These are phyloP conservation scores for Dexiosoma caninum DNA, from an alignment of 2,888 invertebrate genomes.

Conservation along the genomic window DNA sequence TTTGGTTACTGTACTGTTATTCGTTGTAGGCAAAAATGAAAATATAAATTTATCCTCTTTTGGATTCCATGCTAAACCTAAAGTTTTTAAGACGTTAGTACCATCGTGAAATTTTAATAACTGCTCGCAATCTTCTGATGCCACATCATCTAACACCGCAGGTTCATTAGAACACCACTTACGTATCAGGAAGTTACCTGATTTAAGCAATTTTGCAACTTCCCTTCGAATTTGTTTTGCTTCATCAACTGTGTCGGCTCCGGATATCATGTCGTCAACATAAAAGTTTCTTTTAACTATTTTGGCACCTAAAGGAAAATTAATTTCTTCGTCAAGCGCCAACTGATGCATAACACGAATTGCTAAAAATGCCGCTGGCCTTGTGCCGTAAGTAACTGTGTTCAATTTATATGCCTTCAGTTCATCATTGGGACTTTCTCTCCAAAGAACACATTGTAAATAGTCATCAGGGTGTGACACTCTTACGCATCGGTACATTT, in stretches of 20 bases:
- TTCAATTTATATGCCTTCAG: neutral
- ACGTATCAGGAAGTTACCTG: slow-evolving; percentile 27
- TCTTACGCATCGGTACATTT: slow-evolving; percentile 11
- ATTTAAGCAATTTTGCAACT: slow-evolving; percentile 3
- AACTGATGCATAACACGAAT: slow-evolving; percentile 20
- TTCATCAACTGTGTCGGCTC: slow-evolving; percentile 32
- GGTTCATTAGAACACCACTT: slow-evolving; percentile 46
- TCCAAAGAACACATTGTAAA: slow-evolving; percentile 10
- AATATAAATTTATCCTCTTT: too few species aligned
- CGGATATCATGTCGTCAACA: slow-evolving; percentile 52
- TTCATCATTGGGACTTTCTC: neutral
- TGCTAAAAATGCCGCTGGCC: slow-evolving; percentile 4
- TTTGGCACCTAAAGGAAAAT: slow-evolving; percentile 8
- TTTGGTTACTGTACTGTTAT: too few species aligned
- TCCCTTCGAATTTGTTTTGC: slow-evolving; percentile 18
- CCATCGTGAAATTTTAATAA: too few species aligned
- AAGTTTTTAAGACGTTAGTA: too few species aligned
- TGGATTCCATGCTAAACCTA: too few species aligned
- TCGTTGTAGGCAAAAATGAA: too few species aligned
- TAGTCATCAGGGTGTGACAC: slow-evolving; percentile 11
- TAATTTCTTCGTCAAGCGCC: slow-evolving; percentile 16
- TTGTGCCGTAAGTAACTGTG: slow-evolving; percentile 44
- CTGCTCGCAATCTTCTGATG: too few species aligned
- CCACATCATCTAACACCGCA: too few species aligned
- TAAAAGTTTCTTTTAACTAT: slow-evolving; percentile 35